These are phyloP conservation scores for Crocuta crocuta DNA, from an alignment of 2,113 vertebrate species.

Conservation along the genomic window DNA sequence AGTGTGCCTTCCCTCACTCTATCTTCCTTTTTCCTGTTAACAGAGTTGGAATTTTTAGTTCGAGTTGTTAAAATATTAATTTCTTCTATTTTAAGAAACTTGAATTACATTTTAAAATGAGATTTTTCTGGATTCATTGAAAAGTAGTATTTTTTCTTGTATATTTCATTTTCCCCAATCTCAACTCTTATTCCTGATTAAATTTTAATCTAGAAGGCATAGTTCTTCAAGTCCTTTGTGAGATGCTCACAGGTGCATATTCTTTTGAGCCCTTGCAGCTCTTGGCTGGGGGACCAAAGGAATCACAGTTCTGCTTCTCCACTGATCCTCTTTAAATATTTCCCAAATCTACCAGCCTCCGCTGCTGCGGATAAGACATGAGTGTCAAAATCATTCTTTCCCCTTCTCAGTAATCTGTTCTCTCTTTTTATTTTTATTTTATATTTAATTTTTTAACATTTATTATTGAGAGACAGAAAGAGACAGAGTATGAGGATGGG, in stretches of 20 bases:
- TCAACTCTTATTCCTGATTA: not conserved
- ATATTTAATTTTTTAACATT: too few species aligned
- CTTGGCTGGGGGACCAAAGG: not conserved
- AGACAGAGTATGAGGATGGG: too few species aligned
- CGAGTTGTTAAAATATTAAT: slow-evolving; percentile 28
- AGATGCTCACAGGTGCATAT: not conserved
- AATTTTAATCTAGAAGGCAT: slow-evolving; percentile 16
- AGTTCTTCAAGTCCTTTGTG: slow-evolving; percentile 4
- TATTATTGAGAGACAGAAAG: too few species aligned
- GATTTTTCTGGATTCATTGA: not conserved
- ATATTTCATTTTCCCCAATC: not conserved
- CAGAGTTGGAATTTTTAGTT: not conserved
- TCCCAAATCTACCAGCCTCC: not conserved
- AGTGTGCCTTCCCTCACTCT: not conserved
- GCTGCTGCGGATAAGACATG: not conserved
- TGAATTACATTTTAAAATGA: not conserved
- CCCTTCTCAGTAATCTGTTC: not conserved
- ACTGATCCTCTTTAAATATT: not conserved
- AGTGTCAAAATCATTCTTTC: not conserved
- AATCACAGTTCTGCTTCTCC: not conserved
- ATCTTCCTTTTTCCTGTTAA: not conserved
- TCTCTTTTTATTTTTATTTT: not conserved
- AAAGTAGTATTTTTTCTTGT: not conserved
- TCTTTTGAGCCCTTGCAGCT: not conserved
- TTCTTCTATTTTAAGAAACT: slow-evolving; percentile 36